Evolutionary conservation across 2,888 invertebrate species (phyloP).

Genomic region (Mythimna loreyi): DNA sequence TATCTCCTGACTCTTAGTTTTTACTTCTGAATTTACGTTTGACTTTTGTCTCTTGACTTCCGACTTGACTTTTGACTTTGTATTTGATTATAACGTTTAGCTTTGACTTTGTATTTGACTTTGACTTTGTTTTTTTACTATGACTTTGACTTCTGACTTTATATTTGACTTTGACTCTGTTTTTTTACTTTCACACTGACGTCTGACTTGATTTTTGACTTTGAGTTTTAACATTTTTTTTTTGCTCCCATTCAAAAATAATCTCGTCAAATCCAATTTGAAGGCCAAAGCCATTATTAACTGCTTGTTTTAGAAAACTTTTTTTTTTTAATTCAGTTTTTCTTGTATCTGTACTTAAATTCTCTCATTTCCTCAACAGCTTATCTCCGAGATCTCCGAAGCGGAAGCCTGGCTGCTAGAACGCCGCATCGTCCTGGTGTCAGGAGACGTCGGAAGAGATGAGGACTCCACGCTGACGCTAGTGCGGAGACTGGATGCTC

Average conservation of each 20-base stretch:
- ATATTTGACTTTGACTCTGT: not conserved
- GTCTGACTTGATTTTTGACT: not conserved
- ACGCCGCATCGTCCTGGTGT: constrained; percentile 94
- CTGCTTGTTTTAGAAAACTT: no score
- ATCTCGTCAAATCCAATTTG: no score
- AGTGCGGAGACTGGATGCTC: constrained; percentile 95
- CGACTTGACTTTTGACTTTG: not conserved
- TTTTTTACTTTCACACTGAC: no score
- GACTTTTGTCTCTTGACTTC: not conserved
- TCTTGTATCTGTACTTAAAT: no score
- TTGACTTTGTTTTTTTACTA: no score
- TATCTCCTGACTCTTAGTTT: no score
- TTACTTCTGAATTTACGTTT: not conserved
- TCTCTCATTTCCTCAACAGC: constrained; percentile 84
- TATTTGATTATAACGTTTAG: no score
- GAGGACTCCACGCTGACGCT: constrained; percentile 97
- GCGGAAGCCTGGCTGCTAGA: constrained; percentile 98
- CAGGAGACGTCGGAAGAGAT: constrained; percentile 96
- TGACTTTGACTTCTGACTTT: no score
- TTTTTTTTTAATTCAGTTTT: no score
- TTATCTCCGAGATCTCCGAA: constrained; percentile 97
- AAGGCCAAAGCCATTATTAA: no score
- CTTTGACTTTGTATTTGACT: not conserved
- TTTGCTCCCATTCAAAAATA: no score
- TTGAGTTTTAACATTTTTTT: no score